Conservation (phyloP, 2,113 vertebrate genomes). For the Fukomys damarensis region DNA sequence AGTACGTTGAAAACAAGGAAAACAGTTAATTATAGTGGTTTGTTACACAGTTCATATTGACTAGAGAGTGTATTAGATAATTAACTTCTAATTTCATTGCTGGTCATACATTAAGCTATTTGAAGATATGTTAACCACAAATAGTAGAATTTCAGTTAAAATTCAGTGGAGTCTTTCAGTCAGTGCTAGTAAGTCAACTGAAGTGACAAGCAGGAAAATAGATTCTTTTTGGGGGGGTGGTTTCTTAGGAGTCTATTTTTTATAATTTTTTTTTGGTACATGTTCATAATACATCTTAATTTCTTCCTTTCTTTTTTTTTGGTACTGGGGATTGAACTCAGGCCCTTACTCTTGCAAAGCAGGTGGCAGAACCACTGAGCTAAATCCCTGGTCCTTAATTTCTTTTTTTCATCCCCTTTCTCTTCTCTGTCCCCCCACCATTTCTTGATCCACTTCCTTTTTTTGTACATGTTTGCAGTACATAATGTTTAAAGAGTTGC, state of each 20-base stretch:
- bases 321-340: too few species aligned
- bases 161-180: neutral
- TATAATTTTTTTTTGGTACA: neutral
- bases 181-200: neutral
- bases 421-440: neutral
- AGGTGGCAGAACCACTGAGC: too few species aligned
- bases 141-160: constrained; percentile 55
- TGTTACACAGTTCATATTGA: neutral
- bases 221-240: neutral
- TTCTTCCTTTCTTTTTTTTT: too few species aligned
- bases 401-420: neutral
- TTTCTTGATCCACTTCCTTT: neutral
- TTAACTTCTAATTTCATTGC: constrained; percentile 49
- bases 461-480: neutral
- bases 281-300: neutral
- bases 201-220: neutral
- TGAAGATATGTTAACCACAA: constrained; percentile 3
- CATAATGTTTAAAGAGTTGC: neutral
- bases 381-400: too few species aligned
- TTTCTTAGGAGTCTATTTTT: neutral
- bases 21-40: constrained; percentile 6
- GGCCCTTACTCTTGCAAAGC: too few species aligned
- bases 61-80: neutral
- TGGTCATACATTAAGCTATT: constrained; percentile 20
- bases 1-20: neutral